phyloP scores from a whole-genome alignment of 2,113 vertebrate species.

The Grammomys surdaster region DNA sequence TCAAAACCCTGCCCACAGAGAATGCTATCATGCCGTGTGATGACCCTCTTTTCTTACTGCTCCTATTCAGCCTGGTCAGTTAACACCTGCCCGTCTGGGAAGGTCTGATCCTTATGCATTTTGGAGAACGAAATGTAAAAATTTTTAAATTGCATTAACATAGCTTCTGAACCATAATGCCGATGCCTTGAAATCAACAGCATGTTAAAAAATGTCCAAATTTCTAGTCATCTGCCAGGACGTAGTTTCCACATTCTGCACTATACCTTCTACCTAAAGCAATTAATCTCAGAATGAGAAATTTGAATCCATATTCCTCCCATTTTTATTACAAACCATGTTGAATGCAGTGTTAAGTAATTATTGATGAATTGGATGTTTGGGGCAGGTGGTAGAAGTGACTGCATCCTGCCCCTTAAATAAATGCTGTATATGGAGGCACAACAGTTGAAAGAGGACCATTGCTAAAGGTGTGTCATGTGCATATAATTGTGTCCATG shows the following conservation, averaged over 20 bases:
- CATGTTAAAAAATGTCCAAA: background rate
- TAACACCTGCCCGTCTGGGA: background rate
- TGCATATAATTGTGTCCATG: background rate
- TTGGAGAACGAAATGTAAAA: background rate
- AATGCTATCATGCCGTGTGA: background rate
- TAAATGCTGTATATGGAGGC: constrained; percentile 74
- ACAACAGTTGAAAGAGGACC: constrained; percentile 70
- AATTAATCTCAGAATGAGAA: constrained; percentile 72
- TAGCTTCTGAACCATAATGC: background rate
- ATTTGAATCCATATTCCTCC: constrained; percentile 65
- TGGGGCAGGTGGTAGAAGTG: constrained; percentile 82
- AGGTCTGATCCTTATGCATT: background rate
- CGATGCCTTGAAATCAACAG: fast-evolving
- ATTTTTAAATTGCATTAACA: background rate
- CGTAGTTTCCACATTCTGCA: background rate
- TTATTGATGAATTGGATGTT: constrained; percentile 73
- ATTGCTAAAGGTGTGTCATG: constrained; percentile 54
- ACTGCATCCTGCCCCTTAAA: constrained; percentile 49
- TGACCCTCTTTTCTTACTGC: background rate
- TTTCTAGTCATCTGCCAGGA: background rate
- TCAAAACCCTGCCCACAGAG: background rate
- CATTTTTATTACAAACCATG: constrained; percentile 78
- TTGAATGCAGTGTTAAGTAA: constrained; percentile 71
- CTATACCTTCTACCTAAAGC: background rate
- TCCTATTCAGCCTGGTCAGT: background rate